These are phyloP conservation scores for Deilephila porcellus DNA, from an alignment of 2,888 invertebrate species.

Conservation along the genomic window DNA sequence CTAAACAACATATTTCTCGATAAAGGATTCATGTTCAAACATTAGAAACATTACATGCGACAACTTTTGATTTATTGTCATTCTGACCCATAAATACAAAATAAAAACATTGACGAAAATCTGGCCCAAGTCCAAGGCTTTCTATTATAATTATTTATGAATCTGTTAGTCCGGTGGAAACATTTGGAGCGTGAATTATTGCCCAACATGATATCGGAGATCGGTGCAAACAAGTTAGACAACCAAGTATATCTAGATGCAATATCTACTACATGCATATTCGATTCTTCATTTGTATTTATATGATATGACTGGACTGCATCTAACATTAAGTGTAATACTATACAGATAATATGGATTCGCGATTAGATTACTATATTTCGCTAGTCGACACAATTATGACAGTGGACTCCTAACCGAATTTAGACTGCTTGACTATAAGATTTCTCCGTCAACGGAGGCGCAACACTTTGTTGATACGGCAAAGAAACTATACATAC, in stretches of 20 bases:
- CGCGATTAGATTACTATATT: no score
- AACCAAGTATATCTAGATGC: background rate
- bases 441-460: no score
- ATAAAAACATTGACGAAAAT: background rate
- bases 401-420: no score
- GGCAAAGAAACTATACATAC: no score
- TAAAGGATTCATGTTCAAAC: background rate
- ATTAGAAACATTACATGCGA: constrained; percentile 1
- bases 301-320: no score
- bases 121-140: constrained; percentile 18
- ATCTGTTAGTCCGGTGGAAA: background rate
- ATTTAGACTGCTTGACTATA: no score
- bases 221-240: constrained; percentile 1
- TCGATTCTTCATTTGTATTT: background rate
- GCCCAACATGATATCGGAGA: constrained; percentile 7
- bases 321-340: no score
- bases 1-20: no score
- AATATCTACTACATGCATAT: background rate
- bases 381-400: no score
- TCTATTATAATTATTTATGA: background rate
- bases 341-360: no score
- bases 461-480: no score
- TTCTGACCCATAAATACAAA: constrained; percentile 13
- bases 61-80: background rate
- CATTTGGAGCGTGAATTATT: constrained; percentile 19